Percentiles rank a stretch among this genome's conserved stretches.
Conservation (phyloP, 2,797 vertebrate species). For the Ptychobarbus kaznakovi region DNA sequence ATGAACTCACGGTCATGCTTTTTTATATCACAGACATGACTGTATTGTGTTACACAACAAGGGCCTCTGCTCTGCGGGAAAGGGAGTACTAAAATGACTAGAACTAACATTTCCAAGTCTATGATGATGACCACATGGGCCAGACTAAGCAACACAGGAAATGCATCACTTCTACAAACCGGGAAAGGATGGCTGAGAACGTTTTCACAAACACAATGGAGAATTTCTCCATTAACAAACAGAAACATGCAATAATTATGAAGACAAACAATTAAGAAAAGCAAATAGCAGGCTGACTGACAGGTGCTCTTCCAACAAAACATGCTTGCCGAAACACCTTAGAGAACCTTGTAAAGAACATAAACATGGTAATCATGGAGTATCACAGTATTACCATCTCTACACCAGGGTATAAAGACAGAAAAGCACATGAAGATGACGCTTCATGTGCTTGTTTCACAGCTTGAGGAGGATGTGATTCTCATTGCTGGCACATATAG, state of each 20-base stretch:
- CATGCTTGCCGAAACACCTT: neutral
- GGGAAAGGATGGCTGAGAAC: constrained; percentile 3
- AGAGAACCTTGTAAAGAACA: neutral
- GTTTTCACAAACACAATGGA: constrained; percentile 37
- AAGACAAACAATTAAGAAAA: constrained; percentile 8
- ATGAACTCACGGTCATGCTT: neutral
- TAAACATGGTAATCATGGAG: neutral
- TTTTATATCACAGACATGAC: constrained; percentile 5
- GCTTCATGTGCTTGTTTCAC: neutral
- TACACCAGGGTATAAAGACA: neutral
- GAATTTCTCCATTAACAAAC: constrained; percentile 32
- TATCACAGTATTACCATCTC: neutral
- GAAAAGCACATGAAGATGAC: neutral
- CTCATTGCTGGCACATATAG: neutral
- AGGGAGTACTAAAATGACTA: constrained; percentile 12
- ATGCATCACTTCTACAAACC: constrained; percentile 43
- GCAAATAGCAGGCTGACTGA: constrained; percentile 2
- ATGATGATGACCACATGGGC: neutral
- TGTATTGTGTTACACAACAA: neutral
- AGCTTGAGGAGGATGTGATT: neutral
- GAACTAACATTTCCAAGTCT: constrained; percentile 10
- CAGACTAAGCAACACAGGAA: constrained; percentile 30
- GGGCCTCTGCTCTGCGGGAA: neutral
- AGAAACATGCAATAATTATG: neutral
- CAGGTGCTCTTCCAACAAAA: neutral